Base-by-base conservation (phyloP, 92 coral and sea anemone species). In the Porites lobata region DNA sequence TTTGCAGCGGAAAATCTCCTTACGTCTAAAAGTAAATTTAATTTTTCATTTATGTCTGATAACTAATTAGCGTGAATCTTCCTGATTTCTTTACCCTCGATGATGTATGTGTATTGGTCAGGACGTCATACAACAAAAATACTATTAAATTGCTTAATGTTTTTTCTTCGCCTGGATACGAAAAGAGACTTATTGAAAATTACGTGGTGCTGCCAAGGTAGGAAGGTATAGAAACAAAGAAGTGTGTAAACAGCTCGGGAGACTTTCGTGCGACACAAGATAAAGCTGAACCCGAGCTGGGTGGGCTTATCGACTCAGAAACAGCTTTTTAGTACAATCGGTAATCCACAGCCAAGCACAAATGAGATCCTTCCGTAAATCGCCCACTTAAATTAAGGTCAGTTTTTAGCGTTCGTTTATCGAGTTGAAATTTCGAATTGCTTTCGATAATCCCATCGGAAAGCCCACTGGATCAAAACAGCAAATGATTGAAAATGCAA, bases 331-430 rank as follows among this genome's bases (percentile, higher is more conserved):
- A 81, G 14, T 29, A 53, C 58, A 62, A 47, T 51, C 52, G 10
- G 3, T 82, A 54, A 82, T 82, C 86, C 9, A 13, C 47, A 38
- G 47, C 2, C 43, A 22, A 14, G 56, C 21, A 54, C 67, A 70
- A 82, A 71, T 58, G 69, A 14, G 57, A 72, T 71, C 78, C 57
- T 57, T 26, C 19, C 53, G 77, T 59, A 56, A 70, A 47, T 82
- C 69, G 26, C 19, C 13, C 64, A 29, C n/a, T n/a, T 19, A 56
- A 69, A 47, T 69, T 20, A 80, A 80, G 69, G 78, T 51, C 50
- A 26, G 57, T 76, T 64, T 63, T 56, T 56, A 56, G 61, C 15
- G 61, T 56, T 56, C 61, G 61, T 56, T 56, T 56, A 56, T 10
- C 61, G 61, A 56, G 61, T 56, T 56, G 61, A 8, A 56, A 8